Conservation (phyloP, 2,113 vertebrate species). For the Chaetorhynchus papuensis region DNA sequence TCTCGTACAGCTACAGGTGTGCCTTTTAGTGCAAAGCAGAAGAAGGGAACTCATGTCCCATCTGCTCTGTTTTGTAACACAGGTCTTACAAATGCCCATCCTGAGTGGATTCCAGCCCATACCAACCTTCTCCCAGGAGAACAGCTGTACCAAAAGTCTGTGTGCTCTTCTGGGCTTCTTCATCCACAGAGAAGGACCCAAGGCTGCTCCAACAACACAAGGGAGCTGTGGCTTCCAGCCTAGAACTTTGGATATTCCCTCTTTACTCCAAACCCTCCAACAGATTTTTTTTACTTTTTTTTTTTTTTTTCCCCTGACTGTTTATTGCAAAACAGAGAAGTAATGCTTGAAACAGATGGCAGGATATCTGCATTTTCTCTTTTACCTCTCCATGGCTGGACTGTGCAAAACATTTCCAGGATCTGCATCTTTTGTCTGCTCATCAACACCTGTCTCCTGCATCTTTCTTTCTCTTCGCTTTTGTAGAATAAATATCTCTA, state of each 20-base stretch:
- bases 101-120: not conserved
- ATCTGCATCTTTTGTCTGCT: not conserved
- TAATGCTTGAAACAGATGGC: not conserved
- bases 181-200: not conserved
- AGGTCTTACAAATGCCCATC: not conserved
- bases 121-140: not conserved
- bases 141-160: not conserved
- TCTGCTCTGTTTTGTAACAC: not conserved
- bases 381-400: not conserved
- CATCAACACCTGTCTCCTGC: not conserved
- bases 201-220: not conserved
- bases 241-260: not conserved
- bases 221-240: not conserved
- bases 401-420: not conserved
- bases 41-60: not conserved
- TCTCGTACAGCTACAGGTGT: not conserved
- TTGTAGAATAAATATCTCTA: not conserved
- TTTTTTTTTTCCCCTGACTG: not conserved
- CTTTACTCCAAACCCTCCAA: not conserved
- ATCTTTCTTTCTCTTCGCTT: not conserved
- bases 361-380: not conserved
- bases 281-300: fast-evolving
- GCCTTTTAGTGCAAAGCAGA: not conserved
- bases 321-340: not conserved
- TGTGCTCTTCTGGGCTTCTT: not conserved